Percentiles rank a stretch among this genome's conserved stretches.
Evolutionary conservation across 2,888 invertebrate genomes (phyloP).

Genomic region (Bombyx huttoni): DNA sequence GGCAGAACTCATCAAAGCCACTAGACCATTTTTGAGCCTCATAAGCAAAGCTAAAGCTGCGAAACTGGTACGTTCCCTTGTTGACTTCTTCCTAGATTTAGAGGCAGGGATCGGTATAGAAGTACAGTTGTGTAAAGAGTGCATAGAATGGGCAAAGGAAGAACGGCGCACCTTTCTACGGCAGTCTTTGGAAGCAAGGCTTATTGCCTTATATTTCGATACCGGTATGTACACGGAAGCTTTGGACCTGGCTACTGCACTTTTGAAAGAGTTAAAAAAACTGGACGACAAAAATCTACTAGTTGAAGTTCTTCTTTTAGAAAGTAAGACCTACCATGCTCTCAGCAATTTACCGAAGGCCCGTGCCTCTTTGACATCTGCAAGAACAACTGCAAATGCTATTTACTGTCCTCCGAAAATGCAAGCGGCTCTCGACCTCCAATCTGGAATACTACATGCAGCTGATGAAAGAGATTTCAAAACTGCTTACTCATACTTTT

Average conservation of each 20-base stretch:
- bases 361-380: conserved; percentile 96
- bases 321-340: conserved; percentile 99
- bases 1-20: conserved; percentile 93
- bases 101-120: conserved; percentile 97
- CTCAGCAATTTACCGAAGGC: conserved; percentile 97
- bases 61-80: conserved; percentile 95
- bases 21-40: conserved; percentile 93
- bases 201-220: conserved; percentile 95
- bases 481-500: conserved; percentile 99
- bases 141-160: conserved; percentile 99
- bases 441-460: conserved; percentile 98
- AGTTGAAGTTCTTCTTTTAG: conserved; percentile 97
- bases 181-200: conserved; percentile 94
- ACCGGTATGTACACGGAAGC: conserved; percentile 92
- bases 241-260: conserved; percentile 84
- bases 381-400: conserved; percentile 99
- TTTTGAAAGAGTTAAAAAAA: conserved; percentile 97
- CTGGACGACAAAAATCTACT: conserved; percentile 98
- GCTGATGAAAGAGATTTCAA: conserved; percentile 99
- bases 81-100: conserved; percentile 97
- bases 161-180: conserved; percentile 97
- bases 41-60: conserved; percentile 99
- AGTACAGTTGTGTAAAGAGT: conserved; percentile 94
- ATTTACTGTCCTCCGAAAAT: conserved; percentile 99
- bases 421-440: conserved; percentile 97